Evolutionary conservation across 2,888 invertebrate species (phyloP).

Genomic region (Tupiocoris notatus): DNA sequence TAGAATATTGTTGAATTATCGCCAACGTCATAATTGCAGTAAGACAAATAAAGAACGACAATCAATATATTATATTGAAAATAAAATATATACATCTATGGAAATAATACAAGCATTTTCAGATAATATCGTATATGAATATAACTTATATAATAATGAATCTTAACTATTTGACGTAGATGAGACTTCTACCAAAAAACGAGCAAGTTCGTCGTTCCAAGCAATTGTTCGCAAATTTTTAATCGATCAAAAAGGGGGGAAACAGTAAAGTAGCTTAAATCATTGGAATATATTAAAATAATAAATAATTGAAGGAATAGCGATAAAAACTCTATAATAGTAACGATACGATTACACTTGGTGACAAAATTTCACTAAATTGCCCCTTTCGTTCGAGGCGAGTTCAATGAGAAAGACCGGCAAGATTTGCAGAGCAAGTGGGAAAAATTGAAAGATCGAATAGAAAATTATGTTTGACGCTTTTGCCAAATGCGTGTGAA

Average conservation of each 20-base stretch:
- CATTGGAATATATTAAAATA: neutral
- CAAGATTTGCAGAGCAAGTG: no score
- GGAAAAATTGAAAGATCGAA: no score
- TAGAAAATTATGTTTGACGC: neutral
- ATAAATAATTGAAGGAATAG: neutral
- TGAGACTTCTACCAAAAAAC: neutral
- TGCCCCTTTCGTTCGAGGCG: no score
- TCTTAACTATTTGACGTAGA: slow-evolving; percentile 12
- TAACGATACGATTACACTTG: neutral
- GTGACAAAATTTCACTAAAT: neutral
- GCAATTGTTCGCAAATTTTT: no score
- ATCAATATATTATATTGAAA: slow-evolving; percentile 33
- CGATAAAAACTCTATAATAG: neutral
- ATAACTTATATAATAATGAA: slow-evolving; percentile 22
- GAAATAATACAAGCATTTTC: slow-evolving; percentile 39
- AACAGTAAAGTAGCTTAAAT: neutral
- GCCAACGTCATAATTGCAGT: no score
- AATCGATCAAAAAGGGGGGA: no score
- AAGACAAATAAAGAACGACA: slow-evolving; percentile 21
- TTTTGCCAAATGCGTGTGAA: no score
- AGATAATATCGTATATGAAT: slow-evolving; percentile 15
- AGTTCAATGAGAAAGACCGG: no score
- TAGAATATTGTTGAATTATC: no score
- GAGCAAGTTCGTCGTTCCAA: no score
- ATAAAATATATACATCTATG: slow-evolving; percentile 42